Percentiles rank a stretch among this genome's conserved stretches.
phyloP scores from a whole-genome alignment of 2,797 vertebrate genomes.

The Falco naumanni region DNA sequence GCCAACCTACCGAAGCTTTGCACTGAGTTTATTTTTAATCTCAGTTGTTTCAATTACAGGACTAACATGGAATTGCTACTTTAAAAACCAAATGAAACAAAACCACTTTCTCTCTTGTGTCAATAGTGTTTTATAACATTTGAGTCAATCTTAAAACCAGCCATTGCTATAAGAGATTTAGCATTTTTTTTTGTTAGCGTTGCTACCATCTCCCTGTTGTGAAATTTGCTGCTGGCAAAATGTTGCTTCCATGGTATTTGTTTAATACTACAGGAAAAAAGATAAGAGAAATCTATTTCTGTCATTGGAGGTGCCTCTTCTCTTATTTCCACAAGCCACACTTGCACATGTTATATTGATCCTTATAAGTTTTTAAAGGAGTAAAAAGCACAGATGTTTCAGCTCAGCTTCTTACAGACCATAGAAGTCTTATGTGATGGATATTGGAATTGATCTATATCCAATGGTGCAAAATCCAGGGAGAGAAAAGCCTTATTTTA shows the following conservation, averaged over 20 bases:
- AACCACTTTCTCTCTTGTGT: background rate
- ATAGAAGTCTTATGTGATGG: background rate
- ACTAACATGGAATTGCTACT: background rate
- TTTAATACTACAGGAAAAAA: background rate
- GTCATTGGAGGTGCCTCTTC: background rate
- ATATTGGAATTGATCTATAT: background rate
- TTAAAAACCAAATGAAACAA: background rate
- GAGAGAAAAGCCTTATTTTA: background rate
- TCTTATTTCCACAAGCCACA: background rate
- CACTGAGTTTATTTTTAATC: conserved; percentile 14
- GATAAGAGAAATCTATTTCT: background rate
- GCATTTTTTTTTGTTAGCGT: background rate
- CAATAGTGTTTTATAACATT: background rate
- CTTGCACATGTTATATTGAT: background rate
- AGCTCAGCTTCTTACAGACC: background rate
- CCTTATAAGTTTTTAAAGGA: background rate
- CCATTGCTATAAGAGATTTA: background rate
- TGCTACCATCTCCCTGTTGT: background rate
- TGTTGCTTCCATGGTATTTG: background rate
- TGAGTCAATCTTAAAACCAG: background rate
- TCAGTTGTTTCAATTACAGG: background rate
- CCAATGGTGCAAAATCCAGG: background rate
- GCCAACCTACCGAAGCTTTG: background rate
- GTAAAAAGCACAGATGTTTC: background rate
- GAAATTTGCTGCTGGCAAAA: background rate